Evolutionary conservation across 2,888 invertebrate genomes (phyloP).

Genomic region (Conomelus anceps): DNA sequence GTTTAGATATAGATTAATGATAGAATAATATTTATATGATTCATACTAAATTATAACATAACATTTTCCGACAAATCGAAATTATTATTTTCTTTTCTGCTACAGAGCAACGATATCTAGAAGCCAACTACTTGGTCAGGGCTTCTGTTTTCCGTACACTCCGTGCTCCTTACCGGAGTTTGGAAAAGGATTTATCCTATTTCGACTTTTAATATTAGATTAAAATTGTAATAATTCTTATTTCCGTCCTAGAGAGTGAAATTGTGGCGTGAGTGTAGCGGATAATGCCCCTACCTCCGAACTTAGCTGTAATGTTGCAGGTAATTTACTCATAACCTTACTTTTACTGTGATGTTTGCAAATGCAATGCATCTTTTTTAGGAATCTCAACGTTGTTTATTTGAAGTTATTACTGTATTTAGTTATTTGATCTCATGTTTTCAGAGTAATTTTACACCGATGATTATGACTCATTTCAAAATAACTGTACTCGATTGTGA

Average conservation of each 20-base stretch:
- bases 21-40: too few species aligned
- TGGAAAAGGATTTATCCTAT: neutral
- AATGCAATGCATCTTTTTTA: neutral
- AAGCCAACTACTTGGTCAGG: neutral
- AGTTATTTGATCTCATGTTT: too few species aligned
- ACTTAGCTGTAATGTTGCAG: conserved; percentile 1
- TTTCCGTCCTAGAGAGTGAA: neutral
- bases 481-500: too few species aligned
- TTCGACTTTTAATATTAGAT: neutral
- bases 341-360: neutral
- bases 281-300: conserved; percentile 6
- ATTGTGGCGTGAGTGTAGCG: neutral
- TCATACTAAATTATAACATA: neutral
- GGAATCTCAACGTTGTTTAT: neutral
- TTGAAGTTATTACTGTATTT: too few species aligned
- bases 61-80: neutral
- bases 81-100: neutral
- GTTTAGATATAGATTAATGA: too few species aligned
- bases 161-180: neutral
- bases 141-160: neutral
- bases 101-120: neutral
- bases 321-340: conserved; percentile 5
- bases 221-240: neutral
- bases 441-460: too few species aligned
- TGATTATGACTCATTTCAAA: too few species aligned